Base-by-base conservation (phyloP, 2,888 invertebrate species). In the Tineola bisselliella region DNA sequence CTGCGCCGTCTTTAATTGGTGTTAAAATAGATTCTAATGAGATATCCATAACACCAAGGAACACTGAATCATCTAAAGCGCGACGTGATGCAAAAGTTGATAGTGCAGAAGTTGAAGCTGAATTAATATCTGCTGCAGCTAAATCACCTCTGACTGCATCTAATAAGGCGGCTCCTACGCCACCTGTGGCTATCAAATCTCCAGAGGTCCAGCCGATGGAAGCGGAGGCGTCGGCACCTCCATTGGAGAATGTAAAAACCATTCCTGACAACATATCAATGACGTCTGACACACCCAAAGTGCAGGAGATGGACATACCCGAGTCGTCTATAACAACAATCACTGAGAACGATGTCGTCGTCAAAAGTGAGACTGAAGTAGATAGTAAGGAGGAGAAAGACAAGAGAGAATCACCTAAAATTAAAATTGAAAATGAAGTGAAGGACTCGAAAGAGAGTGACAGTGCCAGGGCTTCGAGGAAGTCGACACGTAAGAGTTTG, bases 1-100 rank as follows among this genome's bases (percentile, higher is more conserved):
- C 15, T 18, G 76, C 66, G 33, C 73, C 76, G 43, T 73, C 67
- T n/a, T 63, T 77, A 57, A 73, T 67, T 6, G 73, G 77, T 12
- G 72, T 78, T 18, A 69, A 75, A 33, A 66, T 87, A 62, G 86
- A 86, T 64, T 76, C 84, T 12, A 78, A 74, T 66, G 83, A 86
- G 69, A 81, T 87, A 62, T 84, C 86, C 1, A 81, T 87, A 64
- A 82, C 81, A 1, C 78, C 84, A 10, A 74, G 86, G 5, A 60
- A 77, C 1, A 65, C 65, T 12, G 60, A 60, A 25, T 81, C 82
- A 17, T 54, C 72, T 0, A 81, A 77, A 13, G 81, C 79, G 64
- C 73, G 79, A 0, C 74, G 75, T 63, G 79, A 82, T 38, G 75
- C 80, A 0, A 54, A 76, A 33, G 78, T 81, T 0, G 84, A 83